phyloP scores from a whole-genome alignment of 2,113 vertebrate genomes.

The Balaeniceps rex region DNA sequence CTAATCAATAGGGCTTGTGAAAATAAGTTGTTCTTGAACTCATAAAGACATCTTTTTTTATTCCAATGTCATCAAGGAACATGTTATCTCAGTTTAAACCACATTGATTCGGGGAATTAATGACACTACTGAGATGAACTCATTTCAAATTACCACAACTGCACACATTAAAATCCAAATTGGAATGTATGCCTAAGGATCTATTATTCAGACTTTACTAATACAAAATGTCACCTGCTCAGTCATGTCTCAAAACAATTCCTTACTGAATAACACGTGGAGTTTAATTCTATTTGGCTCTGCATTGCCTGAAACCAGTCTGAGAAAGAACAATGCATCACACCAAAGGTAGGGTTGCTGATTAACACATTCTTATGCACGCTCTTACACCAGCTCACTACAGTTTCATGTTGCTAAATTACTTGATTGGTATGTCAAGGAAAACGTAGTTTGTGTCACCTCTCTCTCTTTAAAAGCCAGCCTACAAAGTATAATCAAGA shows the following conservation, averaged over 20 bases:
- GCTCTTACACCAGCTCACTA: not conserved
- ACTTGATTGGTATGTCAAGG: not conserved
- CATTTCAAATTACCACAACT: slow-evolving; percentile 8
- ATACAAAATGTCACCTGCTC: not conserved
- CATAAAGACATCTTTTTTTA: not conserved
- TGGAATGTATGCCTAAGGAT: not conserved
- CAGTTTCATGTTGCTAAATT: not conserved
- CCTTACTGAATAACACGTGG: not conserved
- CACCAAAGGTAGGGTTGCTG: not conserved
- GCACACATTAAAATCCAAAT: not conserved
- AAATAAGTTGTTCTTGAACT: not conserved
- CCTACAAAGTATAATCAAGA: not conserved
- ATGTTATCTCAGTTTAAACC: not conserved
- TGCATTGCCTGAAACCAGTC: not conserved
- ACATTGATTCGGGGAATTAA: slow-evolving; percentile 7
- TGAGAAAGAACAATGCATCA: not conserved
- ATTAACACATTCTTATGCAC: not conserved
- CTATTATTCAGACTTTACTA: not conserved
- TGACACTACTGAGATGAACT: not conserved
- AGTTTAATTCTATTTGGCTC: not conserved
- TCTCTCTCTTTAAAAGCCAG: not conserved
- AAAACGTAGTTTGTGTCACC: not conserved
- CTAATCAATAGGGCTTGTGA: not conserved
- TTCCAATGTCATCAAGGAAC: not conserved
- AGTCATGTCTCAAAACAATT: not conserved